These are phyloP conservation scores for Vulpes vulpes DNA, from an alignment of 2,113 vertebrate species.

Conservation along the genomic window DNA sequence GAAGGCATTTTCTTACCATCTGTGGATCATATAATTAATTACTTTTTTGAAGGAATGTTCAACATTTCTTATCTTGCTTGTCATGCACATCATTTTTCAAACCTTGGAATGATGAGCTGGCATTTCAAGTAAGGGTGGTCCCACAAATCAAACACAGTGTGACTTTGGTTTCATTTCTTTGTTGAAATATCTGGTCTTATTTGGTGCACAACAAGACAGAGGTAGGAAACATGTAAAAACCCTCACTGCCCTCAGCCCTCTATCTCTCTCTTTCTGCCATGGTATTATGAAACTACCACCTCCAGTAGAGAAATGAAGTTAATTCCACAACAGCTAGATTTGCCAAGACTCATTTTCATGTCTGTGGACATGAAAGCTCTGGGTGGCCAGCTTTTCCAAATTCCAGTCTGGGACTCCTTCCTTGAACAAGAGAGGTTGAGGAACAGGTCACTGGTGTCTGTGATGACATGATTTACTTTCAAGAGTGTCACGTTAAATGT, in stretches of 20 bases:
- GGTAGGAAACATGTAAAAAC: background rate
- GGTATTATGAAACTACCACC: conserved; percentile 61
- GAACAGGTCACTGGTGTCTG: conserved; percentile 35
- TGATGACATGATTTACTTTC: conserved; percentile 72
- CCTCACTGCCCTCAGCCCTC: background rate
- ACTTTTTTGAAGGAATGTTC: conserved; percentile 62
- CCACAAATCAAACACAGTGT: conserved; percentile 74
- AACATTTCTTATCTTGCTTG: conserved; percentile 69
- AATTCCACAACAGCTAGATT: conserved; percentile 78
- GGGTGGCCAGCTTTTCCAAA: conserved; percentile 77
- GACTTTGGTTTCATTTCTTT: conserved; percentile 65
- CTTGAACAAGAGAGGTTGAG: conserved; percentile 71
- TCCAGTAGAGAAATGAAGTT: conserved; percentile 79
- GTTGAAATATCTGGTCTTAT: conserved; percentile 73
- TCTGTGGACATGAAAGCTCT: conserved; percentile 54
- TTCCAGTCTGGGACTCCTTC: conserved; percentile 67
- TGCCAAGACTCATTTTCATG: conserved; percentile 78
- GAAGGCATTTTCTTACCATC: conserved; percentile 57
- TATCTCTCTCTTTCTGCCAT: conserved; percentile 24
- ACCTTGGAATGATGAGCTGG: conserved; percentile 48
- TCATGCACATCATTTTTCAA: conserved; percentile 72
- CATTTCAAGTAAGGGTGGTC: conserved; percentile 76
- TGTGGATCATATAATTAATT: conserved; percentile 57
- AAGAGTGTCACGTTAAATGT: conserved; percentile 47
- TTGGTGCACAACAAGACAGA: conserved; percentile 55